Percentiles rank a stretch among this genome's conserved stretches.
phyloP scores from a whole-genome alignment of 2,888 invertebrate genomes.

The Andrena minutula region DNA sequence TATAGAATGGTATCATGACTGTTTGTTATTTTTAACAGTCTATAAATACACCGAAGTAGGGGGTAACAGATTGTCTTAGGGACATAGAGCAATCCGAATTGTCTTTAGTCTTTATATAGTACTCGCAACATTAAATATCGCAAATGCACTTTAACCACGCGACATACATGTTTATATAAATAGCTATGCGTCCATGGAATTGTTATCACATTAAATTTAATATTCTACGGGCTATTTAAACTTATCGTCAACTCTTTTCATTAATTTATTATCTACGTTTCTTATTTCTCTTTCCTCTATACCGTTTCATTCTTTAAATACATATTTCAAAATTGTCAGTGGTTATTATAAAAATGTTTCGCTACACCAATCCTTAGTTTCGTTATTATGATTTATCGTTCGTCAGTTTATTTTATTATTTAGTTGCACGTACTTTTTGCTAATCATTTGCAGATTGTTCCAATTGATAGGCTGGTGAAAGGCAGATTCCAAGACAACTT shows the following conservation, averaged over 20 bases:
- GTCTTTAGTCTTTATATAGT: slow-evolving; percentile 42
- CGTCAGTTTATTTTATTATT: slow-evolving; percentile 63
- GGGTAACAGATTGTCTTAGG: slow-evolving; percentile 56
- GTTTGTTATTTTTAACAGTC: slow-evolving; percentile 64
- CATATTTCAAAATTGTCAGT: neutral
- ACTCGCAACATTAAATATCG: neutral
- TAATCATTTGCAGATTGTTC: slow-evolving; percentile 91
- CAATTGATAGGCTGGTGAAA: slow-evolving; percentile 97
- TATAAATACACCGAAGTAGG: slow-evolving; percentile 60
- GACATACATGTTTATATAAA: neutral
- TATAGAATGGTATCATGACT: slow-evolving; percentile 48
- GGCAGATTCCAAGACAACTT: slow-evolving; percentile 99
- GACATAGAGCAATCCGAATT: slow-evolving; percentile 38
- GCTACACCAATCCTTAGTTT: neutral
- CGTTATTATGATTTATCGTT: slow-evolving; percentile 45
- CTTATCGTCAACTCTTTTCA: too few species aligned
- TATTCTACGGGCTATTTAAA: too few species aligned
- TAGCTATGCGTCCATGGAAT: neutral
- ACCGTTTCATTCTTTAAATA: too few species aligned
- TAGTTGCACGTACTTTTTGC: slow-evolving; percentile 70
- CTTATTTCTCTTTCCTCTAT: too few species aligned
- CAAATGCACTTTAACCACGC: neutral
- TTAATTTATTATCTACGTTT: too few species aligned
- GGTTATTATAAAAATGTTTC: neutral
- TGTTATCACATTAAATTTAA: neutral